Evolutionary conservation across 2,797 vertebrate genomes (phyloP).

Genomic region (Pseudochaenichthys georgianus): DNA sequence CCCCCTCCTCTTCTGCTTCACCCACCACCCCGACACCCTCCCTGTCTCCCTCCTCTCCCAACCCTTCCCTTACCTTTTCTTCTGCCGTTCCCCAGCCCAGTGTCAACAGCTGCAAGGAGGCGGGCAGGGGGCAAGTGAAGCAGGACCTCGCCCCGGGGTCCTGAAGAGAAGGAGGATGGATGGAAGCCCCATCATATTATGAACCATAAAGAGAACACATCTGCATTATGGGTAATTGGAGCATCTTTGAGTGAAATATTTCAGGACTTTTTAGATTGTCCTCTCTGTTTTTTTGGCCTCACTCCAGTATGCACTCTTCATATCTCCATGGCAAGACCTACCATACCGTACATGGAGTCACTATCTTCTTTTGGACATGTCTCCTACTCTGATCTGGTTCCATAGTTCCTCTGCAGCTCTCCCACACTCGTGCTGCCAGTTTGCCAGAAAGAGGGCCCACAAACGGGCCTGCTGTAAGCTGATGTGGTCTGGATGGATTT

Average conservation of each 20-base stretch:
- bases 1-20: constrained; percentile 64
- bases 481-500: constrained; percentile 52
- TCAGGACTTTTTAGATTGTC: constrained; percentile 22
- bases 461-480: constrained; percentile 62
- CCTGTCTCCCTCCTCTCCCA: constrained; percentile 72
- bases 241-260: constrained; percentile 11
- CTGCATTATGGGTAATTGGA: constrained; percentile 9
- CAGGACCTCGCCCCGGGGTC: constrained; percentile 50
- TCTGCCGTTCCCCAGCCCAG: constrained; percentile 59
- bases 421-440: constrained; percentile 69
- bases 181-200: constrained; percentile 21
- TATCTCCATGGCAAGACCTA: constrained; percentile 25
- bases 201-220: constrained; percentile 34
- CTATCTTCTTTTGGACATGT: constrained; percentile 47
- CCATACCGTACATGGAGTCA: constrained; percentile 44
- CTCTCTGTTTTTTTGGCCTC: constrained; percentile 22
- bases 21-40: constrained; percentile 71
- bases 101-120: constrained; percentile 59
- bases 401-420: constrained; percentile 49
- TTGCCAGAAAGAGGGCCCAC: constrained; percentile 47
- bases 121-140: constrained; percentile 37
- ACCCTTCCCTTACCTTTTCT: constrained; percentile 61
- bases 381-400: constrained; percentile 51
- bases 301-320: constrained; percentile 31
- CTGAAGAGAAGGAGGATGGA: constrained; percentile 51